Percentiles rank a stretch among this genome's conserved stretches.
These are phyloP conservation scores for Megaceryle alcyon DNA, from an alignment of 2,797 vertebrate genomes.

Conservation along the genomic window DNA sequence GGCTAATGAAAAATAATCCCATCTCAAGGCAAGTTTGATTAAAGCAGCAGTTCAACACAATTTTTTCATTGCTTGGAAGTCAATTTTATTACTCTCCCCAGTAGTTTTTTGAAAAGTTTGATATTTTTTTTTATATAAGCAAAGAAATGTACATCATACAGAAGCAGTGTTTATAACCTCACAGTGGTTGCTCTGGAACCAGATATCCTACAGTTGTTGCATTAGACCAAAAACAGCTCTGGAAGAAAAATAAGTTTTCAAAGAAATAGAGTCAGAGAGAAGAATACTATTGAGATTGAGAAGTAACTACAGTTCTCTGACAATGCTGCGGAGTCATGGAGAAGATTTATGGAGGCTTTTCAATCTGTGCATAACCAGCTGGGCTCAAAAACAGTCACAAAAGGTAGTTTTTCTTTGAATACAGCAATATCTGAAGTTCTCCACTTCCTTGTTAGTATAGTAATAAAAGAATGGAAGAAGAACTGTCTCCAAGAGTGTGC, in stretches of 20 bases:
- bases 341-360: neutral
- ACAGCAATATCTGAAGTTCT: neutral
- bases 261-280: neutral
- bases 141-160: neutral
- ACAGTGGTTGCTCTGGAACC: neutral
- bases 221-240: neutral
- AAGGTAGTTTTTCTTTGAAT: rapidly evolving
- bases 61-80: neutral
- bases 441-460: neutral
- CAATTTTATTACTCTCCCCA: neutral
- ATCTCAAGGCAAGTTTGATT: neutral
- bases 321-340: neutral
- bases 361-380: neutral
- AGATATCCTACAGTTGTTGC: neutral
- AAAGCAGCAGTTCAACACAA: neutral
- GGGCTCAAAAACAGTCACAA: neutral
- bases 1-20: neutral
- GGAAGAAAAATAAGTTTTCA: neutral
- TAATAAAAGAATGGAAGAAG: neutral
- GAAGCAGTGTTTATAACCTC: neutral
- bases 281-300: neutral
- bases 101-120: neutral
- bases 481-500: neutral
- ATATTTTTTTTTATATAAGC: neutral
- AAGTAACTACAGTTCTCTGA: neutral